Percentiles rank a stretch among this genome's conserved stretches.
phyloP scores from a whole-genome alignment of 2,113 vertebrate species.

The Pteronura brasiliensis region DNA sequence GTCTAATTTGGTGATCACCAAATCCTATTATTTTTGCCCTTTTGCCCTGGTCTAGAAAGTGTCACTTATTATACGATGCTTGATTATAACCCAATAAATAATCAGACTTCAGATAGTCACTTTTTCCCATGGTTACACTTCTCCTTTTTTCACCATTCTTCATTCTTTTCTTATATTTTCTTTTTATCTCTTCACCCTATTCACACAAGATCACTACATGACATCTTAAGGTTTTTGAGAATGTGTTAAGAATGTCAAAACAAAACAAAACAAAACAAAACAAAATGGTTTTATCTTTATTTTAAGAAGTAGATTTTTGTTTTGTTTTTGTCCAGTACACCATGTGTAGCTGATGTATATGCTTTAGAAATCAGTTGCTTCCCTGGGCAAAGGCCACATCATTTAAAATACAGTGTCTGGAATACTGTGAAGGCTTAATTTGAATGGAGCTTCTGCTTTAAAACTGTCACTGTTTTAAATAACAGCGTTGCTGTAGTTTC shows the following conservation, averaged over 20 bases:
- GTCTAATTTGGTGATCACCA: constrained; percentile 41
- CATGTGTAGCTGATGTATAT: neutral
- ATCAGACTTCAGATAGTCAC: neutral
- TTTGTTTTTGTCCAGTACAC: neutral
- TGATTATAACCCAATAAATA: constrained; percentile 24
- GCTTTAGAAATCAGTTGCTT: neutral
- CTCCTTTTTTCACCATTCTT: neutral
- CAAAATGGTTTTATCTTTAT: neutral
- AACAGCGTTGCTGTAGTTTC: neutral
- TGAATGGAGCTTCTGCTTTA: neutral
- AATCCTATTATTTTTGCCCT: constrained; percentile 53
- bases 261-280: neutral
- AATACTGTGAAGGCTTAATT: neutral
- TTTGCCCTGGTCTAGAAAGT: constrained; percentile 33
- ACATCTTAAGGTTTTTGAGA: neutral
- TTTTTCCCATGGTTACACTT: neutral
- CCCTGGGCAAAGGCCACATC: neutral
- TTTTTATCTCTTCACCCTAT: neutral
- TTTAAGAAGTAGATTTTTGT: neutral
- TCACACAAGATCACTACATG: neutral
- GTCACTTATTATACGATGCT: constrained; percentile 35
- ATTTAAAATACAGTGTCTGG: neutral
- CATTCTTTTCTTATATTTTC: neutral
- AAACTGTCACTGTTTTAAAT: neutral
- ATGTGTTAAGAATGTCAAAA: neutral